Percentiles rank a stretch among this genome's conserved stretches.
phyloP scores from a whole-genome alignment of 2,113 vertebrate species.

The Chloroceryle aenea region DNA sequence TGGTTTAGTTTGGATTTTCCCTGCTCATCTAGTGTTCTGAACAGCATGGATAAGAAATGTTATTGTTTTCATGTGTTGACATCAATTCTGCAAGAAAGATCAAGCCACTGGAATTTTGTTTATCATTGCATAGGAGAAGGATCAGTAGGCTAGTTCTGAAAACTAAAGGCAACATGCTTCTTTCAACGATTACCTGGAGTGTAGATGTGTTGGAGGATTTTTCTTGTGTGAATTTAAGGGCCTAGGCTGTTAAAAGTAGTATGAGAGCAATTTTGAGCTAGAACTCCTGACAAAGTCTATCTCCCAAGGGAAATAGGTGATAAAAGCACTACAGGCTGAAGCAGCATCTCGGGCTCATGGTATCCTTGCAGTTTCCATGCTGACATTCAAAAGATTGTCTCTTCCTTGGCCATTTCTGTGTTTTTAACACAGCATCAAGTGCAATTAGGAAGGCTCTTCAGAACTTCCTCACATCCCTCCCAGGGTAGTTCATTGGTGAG shows the following conservation, averaged over 20 bases:
- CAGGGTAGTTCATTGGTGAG: not conserved
- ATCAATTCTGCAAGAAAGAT: slow-evolving; percentile 52
- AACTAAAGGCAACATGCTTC: slow-evolving; percentile 1
- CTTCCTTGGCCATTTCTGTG: not conserved
- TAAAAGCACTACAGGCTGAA: not conserved
- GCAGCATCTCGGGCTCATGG: not conserved
- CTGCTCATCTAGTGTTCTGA: not conserved
- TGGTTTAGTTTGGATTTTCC: not conserved
- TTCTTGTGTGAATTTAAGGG: not conserved
- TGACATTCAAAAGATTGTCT: not conserved
- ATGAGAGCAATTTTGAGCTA: slow-evolving; percentile 15
- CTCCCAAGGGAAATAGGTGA: not conserved
- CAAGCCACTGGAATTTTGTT: slow-evolving; percentile 55
- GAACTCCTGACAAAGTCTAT: not conserved
- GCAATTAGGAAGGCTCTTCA: not conserved
- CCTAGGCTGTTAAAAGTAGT: not conserved
- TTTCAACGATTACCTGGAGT: not conserved
- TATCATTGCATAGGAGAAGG: not conserved
- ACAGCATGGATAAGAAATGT: slow-evolving; percentile 23
- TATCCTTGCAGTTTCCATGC: not conserved
- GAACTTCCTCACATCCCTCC: not conserved
- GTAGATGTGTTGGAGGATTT: not conserved
- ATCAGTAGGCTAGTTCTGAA: not conserved
- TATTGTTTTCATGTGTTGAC: slow-evolving; percentile 18
- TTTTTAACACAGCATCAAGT: not conserved